Evolutionary conservation across 2,797 vertebrate genomes (phyloP), one percentile per base, ranked within the genome.

Genomic region (Otolemur crassicaudatus): DNA sequence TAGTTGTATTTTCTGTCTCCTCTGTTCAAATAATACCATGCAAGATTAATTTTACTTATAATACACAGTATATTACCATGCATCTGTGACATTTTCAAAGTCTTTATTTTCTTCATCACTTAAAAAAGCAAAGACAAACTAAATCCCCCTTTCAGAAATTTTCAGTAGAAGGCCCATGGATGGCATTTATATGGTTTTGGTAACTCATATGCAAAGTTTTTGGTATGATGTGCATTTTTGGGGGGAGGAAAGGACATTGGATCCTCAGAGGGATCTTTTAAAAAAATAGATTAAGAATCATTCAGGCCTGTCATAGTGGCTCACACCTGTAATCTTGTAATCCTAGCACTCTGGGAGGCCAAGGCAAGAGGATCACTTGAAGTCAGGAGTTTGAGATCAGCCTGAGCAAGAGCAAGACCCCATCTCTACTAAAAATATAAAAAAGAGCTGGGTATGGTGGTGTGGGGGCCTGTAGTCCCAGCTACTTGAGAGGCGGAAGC

Each of bases 91-190:
- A 43, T 91, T 72, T 93, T 93, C 83, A 83, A 46, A 92, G 34
- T 63, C 58, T 72, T 82, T 65, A 29, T 89, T 96, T 94, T 92
- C 27, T 88, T 88, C 23, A 31, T 83, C 70, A 84, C 16, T 86
- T 85, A 34, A 83, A 72, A 86, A 72, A 75, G 31, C 49, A 37
- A 56, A 70, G 72, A 65, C 19, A 94, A 49, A 60, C 13, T 31
- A 27, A 84, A 72, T 49, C 7, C 19, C 60, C 16, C 56, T 89
- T 72, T 56, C 82, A 79, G 46, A 84, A 56, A 4, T 91, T 94
- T 76, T 96, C 20, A 75, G 1, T 61, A 2, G 46, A 11, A 10
- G 5, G 56, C 40, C 40, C 4, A 25, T 92, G 14, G 9, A 20
- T 93, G 58, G 58, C 46, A n/a, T 90, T 87, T 70, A 53, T 46